These are phyloP conservation scores for Arizona elegans DNA, from an alignment of 2,113 vertebrate genomes.

Conservation along the genomic window DNA sequence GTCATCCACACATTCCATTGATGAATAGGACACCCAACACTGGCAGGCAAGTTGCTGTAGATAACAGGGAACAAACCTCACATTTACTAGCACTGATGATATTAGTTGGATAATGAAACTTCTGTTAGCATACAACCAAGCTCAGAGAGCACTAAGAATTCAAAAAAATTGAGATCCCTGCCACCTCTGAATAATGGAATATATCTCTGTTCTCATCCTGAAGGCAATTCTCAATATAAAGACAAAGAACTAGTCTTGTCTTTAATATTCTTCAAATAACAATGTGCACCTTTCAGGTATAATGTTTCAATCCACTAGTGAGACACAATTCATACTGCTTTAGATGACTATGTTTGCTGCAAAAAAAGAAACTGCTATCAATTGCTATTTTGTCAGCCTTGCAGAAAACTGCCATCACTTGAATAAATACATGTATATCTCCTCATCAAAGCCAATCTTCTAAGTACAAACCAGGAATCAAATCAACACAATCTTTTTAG, in stretches of 20 bases:
- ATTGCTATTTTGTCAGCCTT: not conserved
- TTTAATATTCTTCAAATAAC: not conserved
- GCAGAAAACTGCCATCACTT: not conserved
- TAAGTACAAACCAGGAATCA: not conserved
- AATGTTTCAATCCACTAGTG: not conserved
- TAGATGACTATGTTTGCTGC: not conserved
- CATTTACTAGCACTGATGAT: not conserved
- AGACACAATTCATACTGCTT: not conserved
- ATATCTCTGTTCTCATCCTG: not conserved
- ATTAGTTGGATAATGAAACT: not conserved
- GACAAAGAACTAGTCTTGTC: not conserved
- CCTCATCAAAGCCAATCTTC: not conserved
- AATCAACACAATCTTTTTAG: not conserved
- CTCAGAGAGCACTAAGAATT: not conserved
- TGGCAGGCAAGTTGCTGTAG: not conserved
- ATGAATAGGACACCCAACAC: not conserved
- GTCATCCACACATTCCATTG: not conserved
- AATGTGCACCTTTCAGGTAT: not conserved
- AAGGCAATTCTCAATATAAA: not conserved
- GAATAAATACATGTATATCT: not conserved
- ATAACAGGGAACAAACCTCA: not conserved
- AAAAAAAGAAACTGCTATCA: not conserved
- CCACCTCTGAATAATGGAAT: not conserved
- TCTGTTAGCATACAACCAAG: not conserved
- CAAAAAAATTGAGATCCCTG: not conserved